Evolutionary conservation across 1,140 invertebrate genomes (phyloP).

Genomic region (Lysiphlebus fabarum): DNA sequence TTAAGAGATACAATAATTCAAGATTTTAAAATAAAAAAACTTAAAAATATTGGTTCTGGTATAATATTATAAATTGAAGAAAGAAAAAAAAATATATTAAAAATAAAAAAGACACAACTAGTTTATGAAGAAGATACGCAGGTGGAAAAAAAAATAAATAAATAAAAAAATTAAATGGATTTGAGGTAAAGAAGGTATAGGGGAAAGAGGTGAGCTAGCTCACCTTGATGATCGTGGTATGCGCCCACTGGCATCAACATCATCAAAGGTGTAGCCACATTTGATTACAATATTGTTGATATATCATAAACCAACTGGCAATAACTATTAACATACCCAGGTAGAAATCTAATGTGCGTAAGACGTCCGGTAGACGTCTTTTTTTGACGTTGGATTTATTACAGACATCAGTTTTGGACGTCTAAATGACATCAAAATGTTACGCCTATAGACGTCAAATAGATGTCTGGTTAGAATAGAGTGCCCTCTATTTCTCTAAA

Average conservation of each 20-base stretch:
- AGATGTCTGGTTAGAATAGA: too few relatives aligned
- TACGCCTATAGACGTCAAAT: too few relatives aligned
- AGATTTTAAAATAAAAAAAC: background rate
- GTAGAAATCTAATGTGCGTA: too few relatives aligned
- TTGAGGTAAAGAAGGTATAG: slow-evolving; percentile 15
- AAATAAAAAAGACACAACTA: slow-evolving; percentile 3
- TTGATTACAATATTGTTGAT: background rate
- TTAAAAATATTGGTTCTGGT: background rate
- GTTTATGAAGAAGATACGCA: slow-evolving; percentile 8
- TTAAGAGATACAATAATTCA: too few relatives aligned
- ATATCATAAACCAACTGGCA: too few relatives aligned
- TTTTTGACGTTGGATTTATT: too few relatives aligned
- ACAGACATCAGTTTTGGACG: too few relatives aligned
- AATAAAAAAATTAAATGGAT: background rate
- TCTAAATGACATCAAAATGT: too few relatives aligned
- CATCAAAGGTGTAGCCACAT: slow-evolving; percentile 38
- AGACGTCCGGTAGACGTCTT: too few relatives aligned
- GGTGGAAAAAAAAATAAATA: slow-evolving; percentile 13
- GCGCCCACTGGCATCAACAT: slow-evolving; percentile 44
- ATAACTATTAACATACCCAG: too few relatives aligned
- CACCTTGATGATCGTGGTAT: slow-evolving; percentile 52
- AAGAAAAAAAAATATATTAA: background rate
- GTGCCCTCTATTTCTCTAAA: too few relatives aligned
- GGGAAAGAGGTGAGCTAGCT: slow-evolving; percentile 37
- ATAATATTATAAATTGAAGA: too few relatives aligned